Evolutionary conservation across 2,797 vertebrate species (phyloP), one percentile per base, ranked within the genome.

Genomic region (Hypotaenidia okinawae): DNA sequence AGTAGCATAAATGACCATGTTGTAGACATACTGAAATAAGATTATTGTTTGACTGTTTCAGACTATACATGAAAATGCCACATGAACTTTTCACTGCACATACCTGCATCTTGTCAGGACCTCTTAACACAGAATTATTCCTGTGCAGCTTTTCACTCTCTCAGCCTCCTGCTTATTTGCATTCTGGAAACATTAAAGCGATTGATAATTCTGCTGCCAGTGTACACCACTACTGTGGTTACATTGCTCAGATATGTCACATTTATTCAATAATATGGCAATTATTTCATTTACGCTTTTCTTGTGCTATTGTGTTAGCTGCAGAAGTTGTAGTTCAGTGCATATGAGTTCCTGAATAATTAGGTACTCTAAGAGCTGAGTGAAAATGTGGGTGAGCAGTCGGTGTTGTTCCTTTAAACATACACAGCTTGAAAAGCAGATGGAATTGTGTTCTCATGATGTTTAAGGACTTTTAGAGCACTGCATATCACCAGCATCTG

Each of bases 401-500:
- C 55, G 35, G 80, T 84, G 93, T 64, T 96, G 43, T 89, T 93
- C 62, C 80, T 96, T 96, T 92, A 93, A 96, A 87, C 76, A 94
- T 74, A 72, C 16, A 19, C 94, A 95, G 78, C 89, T 94, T 91
- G 94, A 78, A 70, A 96, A 97, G 96, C 97, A 97, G 95, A 97
- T 97, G 96, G 96, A 96, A 94, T 84, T 94, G 94, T 93, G 84
- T 97, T 96, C 94, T 96, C 87, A n/a, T 85, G 96, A 94, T 94
- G 91, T 97, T 97, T 97, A 93, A 98, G 95, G 96, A 97, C 91
- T 97, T 97, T 96, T 76, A 95, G 96, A 97, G 92, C 91, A 74
- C 83, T 87, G 94, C 58, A 30, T 94, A 96, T 94, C 90, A 90
- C 94, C 87, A 87, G 91, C 97, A 97, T 97, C 98, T 97, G 97